phyloP scores from a whole-genome alignment of 2,113 vertebrate species.

The Rhegmatorhina hoffmannsi region DNA sequence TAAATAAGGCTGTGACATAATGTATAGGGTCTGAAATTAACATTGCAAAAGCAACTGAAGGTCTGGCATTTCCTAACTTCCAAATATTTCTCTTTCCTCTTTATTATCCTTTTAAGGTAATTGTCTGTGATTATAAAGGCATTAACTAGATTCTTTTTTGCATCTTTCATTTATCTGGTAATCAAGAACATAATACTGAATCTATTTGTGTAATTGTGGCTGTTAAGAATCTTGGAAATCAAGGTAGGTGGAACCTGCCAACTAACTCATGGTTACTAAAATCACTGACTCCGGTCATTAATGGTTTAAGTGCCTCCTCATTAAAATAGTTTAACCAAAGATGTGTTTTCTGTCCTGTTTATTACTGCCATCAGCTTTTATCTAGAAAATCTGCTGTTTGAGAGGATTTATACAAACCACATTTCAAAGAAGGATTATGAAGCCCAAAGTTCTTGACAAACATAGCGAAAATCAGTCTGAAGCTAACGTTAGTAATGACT shows the following conservation, averaged over 20 bases:
- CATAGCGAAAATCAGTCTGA: background rate
- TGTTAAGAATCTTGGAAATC: constrained; percentile 15
- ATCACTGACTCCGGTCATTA: constrained; percentile 32
- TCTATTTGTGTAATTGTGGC: constrained; percentile 29
- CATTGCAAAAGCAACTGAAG: background rate
- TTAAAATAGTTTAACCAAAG: constrained; percentile 42
- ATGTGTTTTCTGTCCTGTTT: background rate
- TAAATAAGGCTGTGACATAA: background rate
- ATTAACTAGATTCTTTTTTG: constrained; percentile 42
- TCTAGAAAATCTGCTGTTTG: background rate
- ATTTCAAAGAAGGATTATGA: background rate
- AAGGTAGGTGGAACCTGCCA: background rate
- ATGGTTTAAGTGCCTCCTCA: background rate
- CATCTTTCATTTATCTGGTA: constrained; percentile 54
- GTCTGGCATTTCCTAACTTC: background rate
- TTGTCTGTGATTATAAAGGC: constrained; percentile 46
- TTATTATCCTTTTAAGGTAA: constrained; percentile 58
- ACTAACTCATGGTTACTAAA: background rate
- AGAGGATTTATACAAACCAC: background rate
- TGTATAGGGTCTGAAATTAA: background rate
- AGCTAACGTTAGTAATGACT: background rate
- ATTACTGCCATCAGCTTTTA: background rate
- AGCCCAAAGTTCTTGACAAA: background rate
- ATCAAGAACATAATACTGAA: constrained; percentile 34
- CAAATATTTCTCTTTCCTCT: constrained; percentile 23